These are phyloP conservation scores for Panorpa germanica DNA, from an alignment of 2,888 invertebrate species.

Conservation along the genomic window DNA sequence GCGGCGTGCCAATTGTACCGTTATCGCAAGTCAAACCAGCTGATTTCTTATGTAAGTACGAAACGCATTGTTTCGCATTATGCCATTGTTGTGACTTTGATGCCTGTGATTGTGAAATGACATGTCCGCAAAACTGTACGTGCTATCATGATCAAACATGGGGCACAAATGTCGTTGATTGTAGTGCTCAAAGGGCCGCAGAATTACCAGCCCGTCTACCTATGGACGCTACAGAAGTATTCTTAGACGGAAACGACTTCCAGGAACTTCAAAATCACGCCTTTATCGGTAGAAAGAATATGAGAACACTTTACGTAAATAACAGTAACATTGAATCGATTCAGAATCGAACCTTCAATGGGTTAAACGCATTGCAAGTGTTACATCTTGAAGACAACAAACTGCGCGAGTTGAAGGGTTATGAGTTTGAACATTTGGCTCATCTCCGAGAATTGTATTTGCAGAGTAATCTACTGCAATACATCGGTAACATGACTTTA, in stretches of 20 bases:
- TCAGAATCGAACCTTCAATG: slow-evolving; percentile 81
- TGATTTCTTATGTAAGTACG: slow-evolving; percentile 83
- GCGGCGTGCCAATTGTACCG: slow-evolving; percentile 61
- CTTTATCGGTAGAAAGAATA: slow-evolving; percentile 78
- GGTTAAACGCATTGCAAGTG: slow-evolving; percentile 55
- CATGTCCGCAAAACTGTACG: slow-evolving; percentile 82
- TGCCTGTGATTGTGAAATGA: slow-evolving; percentile 93
- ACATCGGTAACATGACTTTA: slow-evolving; percentile 66
- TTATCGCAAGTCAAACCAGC: slow-evolving; percentile 57
- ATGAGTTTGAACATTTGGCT: slow-evolving; percentile 66
- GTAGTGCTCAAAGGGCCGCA: slow-evolving; percentile 57
- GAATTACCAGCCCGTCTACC: slow-evolving; percentile 75
- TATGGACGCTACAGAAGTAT: slow-evolving; percentile 87
- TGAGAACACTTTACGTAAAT: slow-evolving; percentile 72
- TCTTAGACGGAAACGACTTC: slow-evolving; percentile 79
- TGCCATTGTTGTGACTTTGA: slow-evolving; percentile 95
- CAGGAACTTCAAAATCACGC: slow-evolving; percentile 68
- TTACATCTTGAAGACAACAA: slow-evolving; percentile 76
- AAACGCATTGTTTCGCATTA: slow-evolving; percentile 81
- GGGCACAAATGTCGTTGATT: slow-evolving; percentile 84
- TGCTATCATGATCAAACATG: slow-evolving; percentile 90
- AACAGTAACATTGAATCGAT: slow-evolving; percentile 67
- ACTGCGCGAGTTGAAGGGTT: slow-evolving; percentile 58
- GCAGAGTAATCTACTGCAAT: slow-evolving; percentile 65
- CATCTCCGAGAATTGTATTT: slow-evolving; percentile 66